A percentile compares a stretch with the other conserved stretches of the same genome.
These are phyloP conservation scores for Podargus strigoides DNA, from an alignment of 2,797 vertebrate species.

Conservation along the genomic window DNA sequence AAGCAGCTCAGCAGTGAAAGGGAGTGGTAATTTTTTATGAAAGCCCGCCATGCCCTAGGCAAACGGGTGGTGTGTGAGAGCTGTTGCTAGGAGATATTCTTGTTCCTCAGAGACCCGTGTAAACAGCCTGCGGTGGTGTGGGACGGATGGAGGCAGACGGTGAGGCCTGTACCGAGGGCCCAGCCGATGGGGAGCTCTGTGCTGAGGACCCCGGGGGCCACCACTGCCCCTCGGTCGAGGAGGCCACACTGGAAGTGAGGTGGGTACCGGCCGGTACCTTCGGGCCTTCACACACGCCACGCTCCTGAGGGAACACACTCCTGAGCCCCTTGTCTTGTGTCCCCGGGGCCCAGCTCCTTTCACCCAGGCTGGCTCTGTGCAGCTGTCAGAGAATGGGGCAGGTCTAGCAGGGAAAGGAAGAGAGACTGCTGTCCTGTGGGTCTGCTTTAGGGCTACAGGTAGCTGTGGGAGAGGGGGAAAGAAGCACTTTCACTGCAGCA, in stretches of 20 bases:
- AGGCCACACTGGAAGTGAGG: constrained; percentile 42
- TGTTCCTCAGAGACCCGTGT: background rate
- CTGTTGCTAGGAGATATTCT: rapidly evolving
- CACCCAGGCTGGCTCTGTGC: rapidly evolving
- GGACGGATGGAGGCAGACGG: background rate
- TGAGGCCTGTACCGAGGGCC: background rate
- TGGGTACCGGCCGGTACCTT: background rate
- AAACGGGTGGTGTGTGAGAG: too few relatives aligned
- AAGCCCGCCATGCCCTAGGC: background rate
- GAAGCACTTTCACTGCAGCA: rapidly evolving
- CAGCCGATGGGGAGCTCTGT: background rate
- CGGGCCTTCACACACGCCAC: background rate
- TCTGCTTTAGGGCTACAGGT: background rate
- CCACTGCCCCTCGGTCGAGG: background rate
- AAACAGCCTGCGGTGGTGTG: rapidly evolving
- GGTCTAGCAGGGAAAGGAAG: background rate
- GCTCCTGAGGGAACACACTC: background rate
- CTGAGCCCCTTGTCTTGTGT: background rate
- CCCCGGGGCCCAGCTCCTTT: background rate
- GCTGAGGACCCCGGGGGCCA: rapidly evolving
- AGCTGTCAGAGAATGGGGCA: background rate
- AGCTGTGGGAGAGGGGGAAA: too few relatives aligned
- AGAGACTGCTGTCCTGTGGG: background rate
- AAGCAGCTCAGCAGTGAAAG: background rate
- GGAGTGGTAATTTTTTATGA: background rate